These are phyloP conservation scores for Crocidura indochinensis DNA, from an alignment of 2,797 vertebrate species.

Conservation along the genomic window DNA sequence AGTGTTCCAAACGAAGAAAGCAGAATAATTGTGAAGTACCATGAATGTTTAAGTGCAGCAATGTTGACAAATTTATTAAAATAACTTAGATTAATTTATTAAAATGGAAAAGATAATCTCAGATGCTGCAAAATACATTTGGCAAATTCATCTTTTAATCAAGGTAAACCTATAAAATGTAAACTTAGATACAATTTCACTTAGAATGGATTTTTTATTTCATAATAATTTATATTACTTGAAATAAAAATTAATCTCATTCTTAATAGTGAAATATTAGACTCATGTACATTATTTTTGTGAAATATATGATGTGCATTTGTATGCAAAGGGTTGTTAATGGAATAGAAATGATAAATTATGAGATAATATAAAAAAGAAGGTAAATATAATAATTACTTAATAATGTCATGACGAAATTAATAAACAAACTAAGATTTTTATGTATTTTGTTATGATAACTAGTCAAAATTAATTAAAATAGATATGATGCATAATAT, in stretches of 20 bases:
- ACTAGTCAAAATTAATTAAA: conserved; percentile 26
- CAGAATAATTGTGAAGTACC: no score
- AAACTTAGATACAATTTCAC: not conserved
- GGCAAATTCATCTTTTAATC: not conserved
- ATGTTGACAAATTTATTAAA: not conserved
- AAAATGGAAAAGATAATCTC: not conserved
- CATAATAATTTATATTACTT: not conserved
- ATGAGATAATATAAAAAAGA: not conserved
- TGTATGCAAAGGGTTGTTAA: not conserved
- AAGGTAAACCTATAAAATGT: not conserved
- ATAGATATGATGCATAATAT: not conserved
- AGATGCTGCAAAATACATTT: not conserved
- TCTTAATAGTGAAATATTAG: not conserved
- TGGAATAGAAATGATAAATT: not conserved
- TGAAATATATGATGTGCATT: not conserved
- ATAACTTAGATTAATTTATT: not conserved
- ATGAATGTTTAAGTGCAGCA: not conserved
- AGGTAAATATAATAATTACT: not conserved
- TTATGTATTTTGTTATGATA: not conserved
- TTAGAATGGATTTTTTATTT: not conserved
- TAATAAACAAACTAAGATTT: not conserved
- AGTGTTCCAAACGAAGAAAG: not conserved
- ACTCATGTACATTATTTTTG: conserved; percentile 2
- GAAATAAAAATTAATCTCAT: not conserved
- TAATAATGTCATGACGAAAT: not conserved